Evolutionary conservation across 2,797 vertebrate genomes (phyloP).

Genomic region (Amblyraja radiata): DNA sequence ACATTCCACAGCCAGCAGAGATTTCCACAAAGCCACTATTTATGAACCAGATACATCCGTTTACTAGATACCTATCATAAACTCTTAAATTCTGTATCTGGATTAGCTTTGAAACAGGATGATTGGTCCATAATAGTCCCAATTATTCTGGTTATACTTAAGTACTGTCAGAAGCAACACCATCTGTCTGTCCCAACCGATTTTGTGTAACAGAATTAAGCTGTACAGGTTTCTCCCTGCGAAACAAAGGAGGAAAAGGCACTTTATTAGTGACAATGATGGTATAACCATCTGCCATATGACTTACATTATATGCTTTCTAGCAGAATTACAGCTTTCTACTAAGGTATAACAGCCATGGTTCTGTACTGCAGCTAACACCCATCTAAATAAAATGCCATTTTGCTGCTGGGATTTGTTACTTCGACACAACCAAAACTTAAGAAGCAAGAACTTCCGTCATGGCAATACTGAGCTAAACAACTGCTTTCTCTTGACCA

Average conservation of each 20-base stretch:
- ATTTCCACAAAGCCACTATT: constrained; percentile 16
- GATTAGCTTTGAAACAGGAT: not conserved
- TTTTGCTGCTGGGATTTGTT: not conserved
- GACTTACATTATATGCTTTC: not conserved
- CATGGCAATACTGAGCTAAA: not conserved
- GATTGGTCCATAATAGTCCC: constrained; percentile 10
- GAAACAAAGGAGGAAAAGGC: not conserved
- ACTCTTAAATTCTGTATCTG: not conserved
- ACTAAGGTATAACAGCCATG: not conserved
- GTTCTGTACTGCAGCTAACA: not conserved
- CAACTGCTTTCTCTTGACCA: not conserved
- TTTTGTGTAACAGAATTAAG: constrained; percentile 1
- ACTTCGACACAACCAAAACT: not conserved
- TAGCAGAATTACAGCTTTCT: constrained; percentile 11
- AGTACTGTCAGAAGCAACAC: not conserved
- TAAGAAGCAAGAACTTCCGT: not conserved
- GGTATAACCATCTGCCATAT: not conserved
- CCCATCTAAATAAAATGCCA: not conserved
- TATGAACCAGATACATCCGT: constrained; percentile 23
- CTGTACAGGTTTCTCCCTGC: constrained; percentile 9
- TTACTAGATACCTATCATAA: not conserved
- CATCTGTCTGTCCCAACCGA: constrained; percentile 24
- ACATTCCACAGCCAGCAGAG: constrained; percentile 20
- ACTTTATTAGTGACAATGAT: constrained; percentile 23
- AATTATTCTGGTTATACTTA: constrained; percentile 15